A percentile compares a stretch with the other conserved stretches of the same genome.
Conservation (phyloP, 2,888 invertebrate species). For the Trisateles emortualis region DNA sequence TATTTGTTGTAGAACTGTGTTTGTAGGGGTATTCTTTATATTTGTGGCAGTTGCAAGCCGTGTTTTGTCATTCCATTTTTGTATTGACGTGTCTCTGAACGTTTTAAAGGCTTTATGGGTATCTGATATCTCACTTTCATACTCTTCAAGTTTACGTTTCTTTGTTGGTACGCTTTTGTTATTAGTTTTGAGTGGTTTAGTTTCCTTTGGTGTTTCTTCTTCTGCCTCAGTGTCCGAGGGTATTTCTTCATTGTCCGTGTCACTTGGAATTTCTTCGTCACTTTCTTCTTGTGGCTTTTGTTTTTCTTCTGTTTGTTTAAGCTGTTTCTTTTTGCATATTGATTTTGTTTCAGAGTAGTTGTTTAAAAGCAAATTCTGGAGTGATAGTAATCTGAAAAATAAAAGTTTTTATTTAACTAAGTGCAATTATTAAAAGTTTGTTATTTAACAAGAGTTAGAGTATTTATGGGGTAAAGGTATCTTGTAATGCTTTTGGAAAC, state of each 20-base stretch:
- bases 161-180: constrained; percentile 48
- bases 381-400: constrained; percentile 70
- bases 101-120: constrained; percentile 88
- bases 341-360: constrained; percentile 91
- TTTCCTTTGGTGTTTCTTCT: constrained; percentile 53
- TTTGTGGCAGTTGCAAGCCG: constrained; percentile 89
- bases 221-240: constrained; percentile 87
- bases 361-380: constrained; percentile 83
- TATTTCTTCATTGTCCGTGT: constrained; percentile 89
- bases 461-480: too few species aligned
- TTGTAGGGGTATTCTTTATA: constrained; percentile 88
- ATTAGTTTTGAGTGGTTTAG: constrained; percentile 47
- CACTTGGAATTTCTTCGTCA: constrained; percentile 80
- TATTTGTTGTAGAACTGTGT: constrained; percentile 92
- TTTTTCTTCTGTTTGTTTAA: constrained; percentile 49
- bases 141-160: constrained; percentile 87
- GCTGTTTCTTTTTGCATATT: constrained; percentile 66
- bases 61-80: constrained; percentile 98
- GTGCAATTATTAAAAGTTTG: too few species aligned
- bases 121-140: constrained; percentile 84
- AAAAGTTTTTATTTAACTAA: neutral
- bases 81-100: constrained; percentile 93
- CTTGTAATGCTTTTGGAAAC: too few species aligned
- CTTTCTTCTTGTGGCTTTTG: constrained; percentile 64
- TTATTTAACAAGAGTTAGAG: too few species aligned